Base-by-base conservation (phyloP, 1,140 invertebrate genomes). In the Leptinotarsa defecta region DNA sequence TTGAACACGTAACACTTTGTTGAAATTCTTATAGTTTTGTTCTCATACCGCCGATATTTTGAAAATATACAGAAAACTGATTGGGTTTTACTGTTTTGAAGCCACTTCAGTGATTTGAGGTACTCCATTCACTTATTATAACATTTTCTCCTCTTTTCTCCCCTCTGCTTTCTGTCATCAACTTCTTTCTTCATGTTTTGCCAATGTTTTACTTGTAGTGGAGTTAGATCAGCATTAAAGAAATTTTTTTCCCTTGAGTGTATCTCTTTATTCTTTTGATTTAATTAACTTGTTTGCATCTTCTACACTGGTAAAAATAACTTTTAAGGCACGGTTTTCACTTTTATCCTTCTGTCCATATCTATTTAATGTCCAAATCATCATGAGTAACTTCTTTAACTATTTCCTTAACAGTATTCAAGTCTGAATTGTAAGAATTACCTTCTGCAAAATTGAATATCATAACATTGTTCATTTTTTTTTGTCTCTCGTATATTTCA, bases 381-480 rank as follows among this genome's bases (percentile, higher is more conserved):
- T 64, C 19, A 19, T 5, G 13, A 64, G 63, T 64, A 8, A 64
- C 22, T 64, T 19, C 22, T 24, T 64, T 5, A 24, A 13, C 63
- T 11, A 64, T 19, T 4, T 64, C 4, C 22, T 64, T 1, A 64
- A 64, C 63, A 20, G 63, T 24, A 64, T 64, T 64, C 22, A 64
- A 64, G 63, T 64, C 63, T 13, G 63, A 64, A 13, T 64, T 64
- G 0, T 19, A 6, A 64, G 1, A 20, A 64, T 64, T 64, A 64
- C 63, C 63, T 64, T 64, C 63, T 64, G 63, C 63, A 3, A 64
- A 13, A 64, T 64, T 64, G 19, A 64, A 22, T 64, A 64, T 64
- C 63, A 22, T 64, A 0, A 64, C 63, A 64, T 64, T 64, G 22
- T 64, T 64, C 63, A 4, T 24, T 24, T 0, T 24, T 24, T 24